Conservation (phyloP, 2,888 invertebrate genomes). For the Catotricha subobsoleta region DNA sequence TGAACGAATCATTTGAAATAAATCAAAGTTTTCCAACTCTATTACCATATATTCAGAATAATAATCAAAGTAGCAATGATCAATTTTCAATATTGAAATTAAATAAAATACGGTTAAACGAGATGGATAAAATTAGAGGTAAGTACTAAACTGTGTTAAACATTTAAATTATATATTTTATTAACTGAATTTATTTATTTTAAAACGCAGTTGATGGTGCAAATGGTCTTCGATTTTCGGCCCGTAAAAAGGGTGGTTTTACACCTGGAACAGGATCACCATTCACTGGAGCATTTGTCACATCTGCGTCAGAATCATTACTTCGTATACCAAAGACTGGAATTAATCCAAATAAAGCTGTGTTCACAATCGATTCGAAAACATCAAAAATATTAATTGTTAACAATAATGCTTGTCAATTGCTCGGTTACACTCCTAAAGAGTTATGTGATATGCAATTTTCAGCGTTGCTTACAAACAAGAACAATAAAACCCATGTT, state of each 20-base stretch:
- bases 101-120: conserved; percentile 23
- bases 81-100: not conserved
- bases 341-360: conserved; percentile 48
- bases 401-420: conserved; percentile 45
- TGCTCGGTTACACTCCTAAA: conserved; percentile 37
- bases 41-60: conserved; percentile 18
- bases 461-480: conserved; percentile 34
- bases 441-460: conserved; percentile 34
- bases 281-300: conserved; percentile 14
- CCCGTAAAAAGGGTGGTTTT: conserved; percentile 22
- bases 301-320: conserved; percentile 28
- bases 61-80: conserved; percentile 15
- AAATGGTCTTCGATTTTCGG: conserved; percentile 36
- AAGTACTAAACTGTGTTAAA: conserved; percentile 9
- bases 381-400: conserved; percentile 48
- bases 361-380: conserved; percentile 45
- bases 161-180: not conserved
- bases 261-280: conserved; percentile 25
- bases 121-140: conserved; percentile 36
- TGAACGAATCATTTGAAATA: conserved; percentile 34
- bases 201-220: conserved; percentile 32
- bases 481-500: conserved; percentile 30
- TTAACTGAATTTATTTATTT: not conserved
- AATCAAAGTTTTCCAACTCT: conserved; percentile 44
- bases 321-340: conserved; percentile 30